Evolutionary conservation across 2,888 invertebrate genomes (phyloP), one percentile per base, ranked within the genome.

Genomic region (Drosophila anomalata): DNA sequence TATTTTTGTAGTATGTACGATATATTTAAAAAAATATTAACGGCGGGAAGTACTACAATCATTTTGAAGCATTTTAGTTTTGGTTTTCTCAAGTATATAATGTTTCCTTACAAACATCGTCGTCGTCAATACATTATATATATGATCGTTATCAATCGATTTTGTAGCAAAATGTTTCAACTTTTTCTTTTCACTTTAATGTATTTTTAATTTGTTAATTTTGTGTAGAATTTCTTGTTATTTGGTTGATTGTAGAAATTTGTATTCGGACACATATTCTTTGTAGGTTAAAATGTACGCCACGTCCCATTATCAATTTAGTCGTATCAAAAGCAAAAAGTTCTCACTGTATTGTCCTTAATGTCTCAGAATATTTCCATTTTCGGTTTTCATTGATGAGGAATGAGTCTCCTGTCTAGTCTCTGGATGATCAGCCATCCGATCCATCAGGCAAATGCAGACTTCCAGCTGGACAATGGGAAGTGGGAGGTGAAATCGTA

Each of bases 11-110:
- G 60, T 71, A 75, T 53, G 61, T 74, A 61, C 72, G 71, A 70
- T 62, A 60, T 74, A 67, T 72, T 73, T 60, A 74, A 82, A 83
- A 80, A 83, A 80, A 83, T 87, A 77, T 77, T 73, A 89, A 89
- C 88, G 88, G 88, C 88, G 88, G 88, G 88, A 89, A 87, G 79
- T 88, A 87, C 88, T 89, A 87, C 78, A 85, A 83, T 76, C 75
- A 57, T 85, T 77, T 77, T 73, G 68, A 77, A 89, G 83, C 78
- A 77, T 77, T 78, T 63, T 67, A 67, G 59, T 74, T 33, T 59
- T 60, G 56, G 51, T 51, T 53, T 63, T 53, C 60, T 53, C 65
- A 39, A 63, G 47, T 48, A 31, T 31, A 36, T 29, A 42, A 46
- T 60, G 57, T 39, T 29, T 57, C 26, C 50, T 17, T 24, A 36